Percentiles rank a stretch among this genome's conserved stretches.
Conservation (phyloP, 2,113 vertebrate species). For the Lophotis ruficrista region DNA sequence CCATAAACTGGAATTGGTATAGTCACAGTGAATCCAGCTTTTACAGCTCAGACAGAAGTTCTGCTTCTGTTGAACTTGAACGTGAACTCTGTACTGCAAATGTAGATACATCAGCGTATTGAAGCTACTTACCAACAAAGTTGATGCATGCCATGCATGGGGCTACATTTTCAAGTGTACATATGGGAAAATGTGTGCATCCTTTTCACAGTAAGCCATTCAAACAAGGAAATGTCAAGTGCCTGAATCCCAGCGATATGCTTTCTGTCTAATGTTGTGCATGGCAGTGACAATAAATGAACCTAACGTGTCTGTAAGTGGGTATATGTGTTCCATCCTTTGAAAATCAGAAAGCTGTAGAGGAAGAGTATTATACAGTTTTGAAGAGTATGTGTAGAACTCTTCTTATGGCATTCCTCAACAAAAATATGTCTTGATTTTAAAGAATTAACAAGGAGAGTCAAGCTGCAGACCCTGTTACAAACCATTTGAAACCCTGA, state of each 20-base stretch:
- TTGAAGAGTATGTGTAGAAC: neutral
- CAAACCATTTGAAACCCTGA: neutral
- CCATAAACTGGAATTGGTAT: neutral
- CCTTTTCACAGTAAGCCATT: neutral
- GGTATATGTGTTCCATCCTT: neutral
- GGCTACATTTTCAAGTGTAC: neutral
- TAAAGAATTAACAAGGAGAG: neutral
- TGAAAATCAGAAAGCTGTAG: neutral
- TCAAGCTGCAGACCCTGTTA: neutral
- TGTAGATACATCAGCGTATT: accelerated
- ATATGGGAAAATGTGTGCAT: neutral
- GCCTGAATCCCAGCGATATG: neutral
- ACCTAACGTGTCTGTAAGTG: neutral
- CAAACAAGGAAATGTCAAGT: neutral
- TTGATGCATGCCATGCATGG: accelerated
- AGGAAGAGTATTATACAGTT: neutral
- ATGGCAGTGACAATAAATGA: neutral
- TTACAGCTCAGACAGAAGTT: neutral
- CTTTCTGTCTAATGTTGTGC: neutral
- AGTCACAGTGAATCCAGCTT: neutral
- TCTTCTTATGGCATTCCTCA: neutral
- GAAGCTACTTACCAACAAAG: neutral
- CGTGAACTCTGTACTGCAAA: neutral
- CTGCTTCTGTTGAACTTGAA: neutral
- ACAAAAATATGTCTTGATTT: neutral